Percentiles rank a stretch among this genome's conserved stretches.
Evolutionary conservation across 2,888 invertebrate genomes (phyloP).

Genomic region (Steinernema scapterisci): DNA sequence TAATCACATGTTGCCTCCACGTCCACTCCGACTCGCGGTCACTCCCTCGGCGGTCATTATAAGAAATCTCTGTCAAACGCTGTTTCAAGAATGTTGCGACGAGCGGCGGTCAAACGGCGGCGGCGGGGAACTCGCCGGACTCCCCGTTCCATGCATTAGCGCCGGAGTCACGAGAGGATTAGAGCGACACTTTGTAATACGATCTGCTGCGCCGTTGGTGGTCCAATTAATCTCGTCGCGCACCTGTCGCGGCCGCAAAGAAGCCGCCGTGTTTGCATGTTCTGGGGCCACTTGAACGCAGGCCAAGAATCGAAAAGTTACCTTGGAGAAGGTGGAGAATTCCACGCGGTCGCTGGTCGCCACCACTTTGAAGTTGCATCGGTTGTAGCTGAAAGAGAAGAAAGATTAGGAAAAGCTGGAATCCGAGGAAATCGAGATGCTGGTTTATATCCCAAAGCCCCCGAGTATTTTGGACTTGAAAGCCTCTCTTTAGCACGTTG

Average conservation of each 20-base stretch:
- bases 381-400: constrained; percentile 32
- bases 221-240: constrained; percentile 29
- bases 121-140: not conserved
- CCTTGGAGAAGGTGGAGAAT: constrained; percentile 31
- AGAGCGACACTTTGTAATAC: constrained; percentile 32
- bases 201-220: not conserved
- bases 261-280: not conserved
- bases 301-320: not conserved
- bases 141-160: constrained; percentile 14
- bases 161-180: not conserved
- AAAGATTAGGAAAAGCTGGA: too few species aligned
- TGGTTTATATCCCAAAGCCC: too few species aligned
- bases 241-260: constrained; percentile 13
- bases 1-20: constrained; percentile 21
- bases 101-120: not conserved
- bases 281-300: too few species aligned
- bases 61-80: not conserved
- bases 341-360: not conserved
- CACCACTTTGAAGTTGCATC: constrained; percentile 18
- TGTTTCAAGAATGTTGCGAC: not conserved
- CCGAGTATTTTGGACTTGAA: too few species aligned
- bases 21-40: not conserved
- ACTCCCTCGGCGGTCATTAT: constrained; percentile 31
- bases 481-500: too few species aligned
- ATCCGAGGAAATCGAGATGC: too few species aligned